Evolutionary conservation across 2,797 vertebrate genomes (phyloP).

Genomic region (Melanotaenia parkinsoni): DNA sequence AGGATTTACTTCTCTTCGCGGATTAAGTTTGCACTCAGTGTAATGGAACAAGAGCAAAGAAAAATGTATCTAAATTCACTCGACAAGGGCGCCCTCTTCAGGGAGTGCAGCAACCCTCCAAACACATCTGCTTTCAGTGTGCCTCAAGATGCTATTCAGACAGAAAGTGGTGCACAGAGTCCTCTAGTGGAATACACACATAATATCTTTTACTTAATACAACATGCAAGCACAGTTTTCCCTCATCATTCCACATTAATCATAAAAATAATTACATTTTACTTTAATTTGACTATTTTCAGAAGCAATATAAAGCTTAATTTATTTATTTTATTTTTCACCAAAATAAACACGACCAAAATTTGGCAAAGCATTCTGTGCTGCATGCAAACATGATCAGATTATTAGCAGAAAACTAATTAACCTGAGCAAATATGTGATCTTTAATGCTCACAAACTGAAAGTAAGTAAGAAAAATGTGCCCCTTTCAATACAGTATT

Average conservation of each 20-base stretch:
- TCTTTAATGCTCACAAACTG: neutral
- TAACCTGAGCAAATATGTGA: constrained; percentile 46
- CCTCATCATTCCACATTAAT: neutral
- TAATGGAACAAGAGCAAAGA: constrained; percentile 44
- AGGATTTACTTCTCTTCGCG: constrained; percentile 5
- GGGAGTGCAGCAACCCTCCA: constrained; percentile 42
- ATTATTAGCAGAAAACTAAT: constrained; percentile 57
- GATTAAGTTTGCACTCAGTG: neutral
- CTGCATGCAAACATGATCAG: constrained; percentile 44
- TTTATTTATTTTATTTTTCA: neutral
- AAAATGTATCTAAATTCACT: constrained; percentile 47
- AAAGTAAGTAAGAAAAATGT: constrained; percentile 5
- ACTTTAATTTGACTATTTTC: neutral
- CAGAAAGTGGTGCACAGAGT: constrained; percentile 56
- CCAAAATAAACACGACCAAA: constrained; percentile 16
- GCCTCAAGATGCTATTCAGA: constrained; percentile 6
- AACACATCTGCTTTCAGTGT: constrained; percentile 52
- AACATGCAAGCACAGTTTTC: constrained; percentile 9
- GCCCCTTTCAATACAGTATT: constrained; percentile 9
- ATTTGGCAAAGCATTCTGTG: constrained; percentile 44
- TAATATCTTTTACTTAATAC: neutral
- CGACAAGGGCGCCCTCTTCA: constrained; percentile 71
- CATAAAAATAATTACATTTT: neutral
- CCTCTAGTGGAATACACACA: constrained; percentile 73
- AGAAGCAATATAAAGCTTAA: neutral